phyloP scores from a whole-genome alignment of 2,113 vertebrate species.

The Grus americana region DNA sequence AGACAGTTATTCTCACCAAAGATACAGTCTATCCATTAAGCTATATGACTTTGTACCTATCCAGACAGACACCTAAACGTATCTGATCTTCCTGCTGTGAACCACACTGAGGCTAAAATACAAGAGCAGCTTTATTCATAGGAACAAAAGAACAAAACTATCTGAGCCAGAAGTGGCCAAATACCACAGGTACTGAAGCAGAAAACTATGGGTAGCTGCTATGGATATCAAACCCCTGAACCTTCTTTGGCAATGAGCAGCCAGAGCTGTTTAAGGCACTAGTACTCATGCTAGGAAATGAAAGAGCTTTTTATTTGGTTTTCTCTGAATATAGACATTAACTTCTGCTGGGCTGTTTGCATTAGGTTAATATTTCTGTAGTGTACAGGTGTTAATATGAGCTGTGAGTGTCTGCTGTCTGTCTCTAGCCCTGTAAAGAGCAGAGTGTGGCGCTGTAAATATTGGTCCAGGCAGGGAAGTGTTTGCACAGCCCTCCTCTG shows the following conservation, averaged over 20 bases:
- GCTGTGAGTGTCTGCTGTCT: constrained; percentile 20
- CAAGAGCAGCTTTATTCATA: background rate
- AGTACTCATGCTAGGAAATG: constrained; percentile 2
- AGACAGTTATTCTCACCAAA: background rate
- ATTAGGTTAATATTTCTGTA: constrained; percentile 59
- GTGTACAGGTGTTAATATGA: constrained; percentile 44
- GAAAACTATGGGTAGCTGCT: background rate
- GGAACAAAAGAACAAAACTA: background rate
- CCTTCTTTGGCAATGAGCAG: background rate
- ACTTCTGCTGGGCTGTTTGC: constrained; percentile 48
- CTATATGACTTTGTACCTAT: background rate
- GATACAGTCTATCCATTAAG: background rate
- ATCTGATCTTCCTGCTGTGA: background rate
- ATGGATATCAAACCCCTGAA: background rate
- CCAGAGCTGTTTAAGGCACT: background rate
- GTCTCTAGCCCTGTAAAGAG: background rate
- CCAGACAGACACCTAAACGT: background rate
- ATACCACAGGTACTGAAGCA: background rate
- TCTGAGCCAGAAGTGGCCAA: background rate
- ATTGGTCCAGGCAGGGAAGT: constrained; percentile 23
- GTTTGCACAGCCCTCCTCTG: constrained; percentile 29
- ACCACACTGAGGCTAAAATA: background rate
- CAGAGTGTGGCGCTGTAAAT: constrained; percentile 10
- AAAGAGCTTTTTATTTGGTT: constrained; percentile 26
- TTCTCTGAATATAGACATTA: constrained; percentile 43